Percentiles rank a stretch among this genome's conserved stretches.
phyloP scores from a whole-genome alignment of 2,797 vertebrate genomes.

The Otus scops region DNA sequence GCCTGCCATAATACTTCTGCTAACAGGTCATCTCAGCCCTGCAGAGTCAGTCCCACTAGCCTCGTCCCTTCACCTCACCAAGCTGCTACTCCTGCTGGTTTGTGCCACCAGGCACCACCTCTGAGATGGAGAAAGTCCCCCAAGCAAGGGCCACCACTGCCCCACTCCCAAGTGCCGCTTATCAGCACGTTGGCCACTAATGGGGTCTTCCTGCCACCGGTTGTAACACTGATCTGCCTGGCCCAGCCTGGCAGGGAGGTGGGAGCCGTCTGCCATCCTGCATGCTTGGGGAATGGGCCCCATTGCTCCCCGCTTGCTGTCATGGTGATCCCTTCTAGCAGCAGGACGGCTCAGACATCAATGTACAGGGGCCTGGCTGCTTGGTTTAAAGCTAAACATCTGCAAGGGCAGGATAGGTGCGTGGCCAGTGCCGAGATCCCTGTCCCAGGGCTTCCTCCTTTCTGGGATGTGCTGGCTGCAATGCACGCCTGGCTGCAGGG shows the following conservation, averaged over 20 bases:
- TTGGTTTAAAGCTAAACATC: not conserved
- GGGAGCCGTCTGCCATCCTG: not conserved
- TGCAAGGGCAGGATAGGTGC: not conserved
- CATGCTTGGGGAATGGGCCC: rapidly evolving
- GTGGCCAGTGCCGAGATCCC: rapidly evolving
- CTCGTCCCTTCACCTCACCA: not conserved
- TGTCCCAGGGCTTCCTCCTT: not conserved
- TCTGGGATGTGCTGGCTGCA: not conserved
- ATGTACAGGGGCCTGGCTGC: rapidly evolving
- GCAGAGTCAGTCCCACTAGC: not conserved
- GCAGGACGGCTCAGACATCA: rapidly evolving
- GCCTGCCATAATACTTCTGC: not conserved
- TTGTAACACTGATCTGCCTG: not conserved
- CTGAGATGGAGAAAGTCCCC: not conserved
- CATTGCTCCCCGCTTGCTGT: rapidly evolving
- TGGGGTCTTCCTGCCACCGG: not conserved
- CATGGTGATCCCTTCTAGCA: not conserved
- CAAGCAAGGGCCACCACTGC: not conserved
- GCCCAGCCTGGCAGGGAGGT: not conserved
- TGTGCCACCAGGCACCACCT: not conserved
- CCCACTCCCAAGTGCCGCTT: not conserved
- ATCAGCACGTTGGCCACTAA: rapidly evolving
- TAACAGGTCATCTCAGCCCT: not conserved
- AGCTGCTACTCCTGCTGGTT: not conserved
- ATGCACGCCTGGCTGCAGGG: not conserved